phyloP scores from a whole-genome alignment of 2,888 invertebrate species.

The Dasypolia templi region DNA sequence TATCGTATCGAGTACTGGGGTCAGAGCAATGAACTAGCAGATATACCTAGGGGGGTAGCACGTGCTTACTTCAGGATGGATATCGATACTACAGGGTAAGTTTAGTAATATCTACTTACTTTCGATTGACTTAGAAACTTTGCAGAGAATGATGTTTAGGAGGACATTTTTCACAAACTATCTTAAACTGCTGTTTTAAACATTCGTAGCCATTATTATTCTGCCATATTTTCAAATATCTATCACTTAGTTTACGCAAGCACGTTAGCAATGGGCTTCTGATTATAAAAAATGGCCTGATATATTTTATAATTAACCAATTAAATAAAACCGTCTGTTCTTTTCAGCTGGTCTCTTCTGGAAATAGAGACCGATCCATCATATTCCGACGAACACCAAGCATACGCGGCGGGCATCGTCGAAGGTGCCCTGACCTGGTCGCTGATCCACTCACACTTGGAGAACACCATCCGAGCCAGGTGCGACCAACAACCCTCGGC shows the following conservation, averaged over 20 bases:
- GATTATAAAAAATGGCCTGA: background rate
- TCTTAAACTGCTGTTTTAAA: background rate
- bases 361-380: constrained; percentile 94
- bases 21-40: constrained; percentile 93
- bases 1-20: constrained; percentile 94
- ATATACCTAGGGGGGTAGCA: constrained; percentile 92
- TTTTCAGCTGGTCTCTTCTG: constrained; percentile 94
- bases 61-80: constrained; percentile 94
- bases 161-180: no score
- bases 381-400: constrained; percentile 95
- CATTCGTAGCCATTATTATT: background rate
- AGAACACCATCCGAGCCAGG: constrained; percentile 91
- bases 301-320: background rate
- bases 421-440: constrained; percentile 96
- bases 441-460: constrained; percentile 94
- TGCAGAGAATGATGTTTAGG: background rate
- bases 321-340: background rate
- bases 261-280: background rate
- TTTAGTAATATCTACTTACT: constrained; percentile 18
- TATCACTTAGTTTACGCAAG: background rate
- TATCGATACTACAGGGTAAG: constrained; percentile 93
- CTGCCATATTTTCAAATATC: background rate
- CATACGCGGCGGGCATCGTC: constrained; percentile 95
- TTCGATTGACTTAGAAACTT: background rate
- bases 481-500: constrained; percentile 85